These are phyloP conservation scores for Paracanthobrama guichenoti DNA, from an alignment of 2,113 vertebrate species.

Conservation along the genomic window DNA sequence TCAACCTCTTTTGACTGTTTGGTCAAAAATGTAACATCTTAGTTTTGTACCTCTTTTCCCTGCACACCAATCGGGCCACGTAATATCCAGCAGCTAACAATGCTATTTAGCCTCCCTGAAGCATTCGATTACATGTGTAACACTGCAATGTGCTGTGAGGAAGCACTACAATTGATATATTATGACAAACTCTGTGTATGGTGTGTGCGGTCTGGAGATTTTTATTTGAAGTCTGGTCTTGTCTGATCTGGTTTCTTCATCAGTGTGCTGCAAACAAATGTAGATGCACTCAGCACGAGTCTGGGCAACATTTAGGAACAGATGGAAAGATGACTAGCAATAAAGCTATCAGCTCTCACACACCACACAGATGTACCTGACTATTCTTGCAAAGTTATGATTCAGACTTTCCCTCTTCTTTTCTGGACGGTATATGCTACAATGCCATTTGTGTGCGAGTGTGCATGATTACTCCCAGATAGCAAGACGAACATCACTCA, in stretches of 20 bases:
- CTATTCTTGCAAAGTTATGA: conserved; percentile 21
- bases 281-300: conserved; percentile 21
- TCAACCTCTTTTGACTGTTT: background rate
- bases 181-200: conserved; percentile 7
- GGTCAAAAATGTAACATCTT: background rate
- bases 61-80: conserved; percentile 7
- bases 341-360: conserved; percentile 24
- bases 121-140: background rate
- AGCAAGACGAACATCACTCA: background rate
- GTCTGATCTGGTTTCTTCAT: conserved; percentile 33
- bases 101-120: background rate
- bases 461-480: conserved; percentile 6
- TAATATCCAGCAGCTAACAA: background rate
- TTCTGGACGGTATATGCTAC: background rate
- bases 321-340: conserved; percentile 32
- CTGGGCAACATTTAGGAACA: conserved; percentile 29
- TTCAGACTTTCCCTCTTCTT: conserved; percentile 22
- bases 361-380: conserved; percentile 26
- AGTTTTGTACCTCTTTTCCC: conserved; percentile 1
- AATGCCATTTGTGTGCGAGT: background rate
- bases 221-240: conserved; percentile 24
- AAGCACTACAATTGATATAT: background rate
- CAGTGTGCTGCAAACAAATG: conserved; percentile 19
- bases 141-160: background rate
- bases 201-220: conserved; percentile 19